A percentile compares a stretch with the other conserved stretches of the same genome.
These are phyloP conservation scores for Acomys russatus DNA, from an alignment of 2,797 vertebrate genomes.

Conservation along the genomic window DNA sequence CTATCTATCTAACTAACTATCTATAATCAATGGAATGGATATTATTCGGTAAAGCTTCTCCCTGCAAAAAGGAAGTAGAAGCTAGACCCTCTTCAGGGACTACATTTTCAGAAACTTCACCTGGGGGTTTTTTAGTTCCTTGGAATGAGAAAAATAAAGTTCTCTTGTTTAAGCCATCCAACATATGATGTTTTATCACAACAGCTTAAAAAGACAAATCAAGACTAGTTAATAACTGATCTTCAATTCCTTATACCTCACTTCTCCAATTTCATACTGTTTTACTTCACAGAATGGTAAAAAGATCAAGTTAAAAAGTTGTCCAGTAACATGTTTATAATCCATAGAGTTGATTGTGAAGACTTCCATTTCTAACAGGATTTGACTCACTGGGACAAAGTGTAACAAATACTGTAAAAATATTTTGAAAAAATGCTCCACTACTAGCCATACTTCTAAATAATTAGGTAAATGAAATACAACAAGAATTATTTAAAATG, in stretches of 20 bases:
- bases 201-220: not conserved
- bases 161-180: not conserved
- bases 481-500: not conserved
- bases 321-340: not conserved
- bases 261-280: not conserved
- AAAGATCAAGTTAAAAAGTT: not conserved
- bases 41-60: not conserved
- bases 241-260: not conserved
- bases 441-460: conserved; percentile 20
- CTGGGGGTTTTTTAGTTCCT: not conserved
- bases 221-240: not conserved
- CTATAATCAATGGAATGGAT: too few species aligned
- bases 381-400: not conserved
- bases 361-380: not conserved
- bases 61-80: not conserved
- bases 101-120: not conserved
- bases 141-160: not conserved
- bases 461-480: not conserved
- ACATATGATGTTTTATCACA: not conserved
- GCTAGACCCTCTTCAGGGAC: not conserved
- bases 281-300: not conserved
- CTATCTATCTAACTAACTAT: too few species aligned
- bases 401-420: not conserved
- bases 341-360: not conserved
- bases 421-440: conserved; percentile 10